phyloP scores from a whole-genome alignment of 2,888 invertebrate species.

The Agrochola lota region DNA sequence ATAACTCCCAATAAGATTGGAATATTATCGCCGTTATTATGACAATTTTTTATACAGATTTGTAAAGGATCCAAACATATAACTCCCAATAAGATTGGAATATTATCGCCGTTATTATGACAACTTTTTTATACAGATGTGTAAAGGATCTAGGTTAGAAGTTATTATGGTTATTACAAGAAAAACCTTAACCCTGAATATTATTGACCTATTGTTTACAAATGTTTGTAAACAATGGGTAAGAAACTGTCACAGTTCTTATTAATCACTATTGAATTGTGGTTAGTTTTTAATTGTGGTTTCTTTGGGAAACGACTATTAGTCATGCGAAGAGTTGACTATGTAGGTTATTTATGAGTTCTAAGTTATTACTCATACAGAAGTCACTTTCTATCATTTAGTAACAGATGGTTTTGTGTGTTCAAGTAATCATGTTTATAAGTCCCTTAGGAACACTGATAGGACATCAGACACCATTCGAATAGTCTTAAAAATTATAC shows the following conservation, averaged over 20 bases:
- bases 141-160: neutral
- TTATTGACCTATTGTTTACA: constrained; percentile 7
- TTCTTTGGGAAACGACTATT: constrained; percentile 34
- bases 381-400: neutral
- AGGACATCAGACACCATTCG: neutral
- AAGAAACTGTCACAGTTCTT: constrained; percentile 24
- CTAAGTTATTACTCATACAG: constrained; percentile 8
- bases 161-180: neutral
- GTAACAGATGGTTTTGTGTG: neutral
- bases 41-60: too few relatives aligned
- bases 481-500: neutral
- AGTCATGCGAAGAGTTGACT: constrained; percentile 30
- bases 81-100: too few relatives aligned
- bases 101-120: neutral
- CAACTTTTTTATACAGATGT: neutral
- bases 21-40: too few relatives aligned
- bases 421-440: neutral
- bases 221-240: neutral
- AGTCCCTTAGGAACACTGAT: too few relatives aligned
- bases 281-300: constrained; percentile 36
- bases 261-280: constrained; percentile 24
- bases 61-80: too few relatives aligned
- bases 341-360: neutral
- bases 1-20: too few relatives aligned
- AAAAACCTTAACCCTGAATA: neutral